A percentile compares a stretch with the other conserved stretches of the same genome.
These are phyloP conservation scores for Drosophila lutescens DNA, from an alignment of 2,888 invertebrate genomes.

Conservation along the genomic window DNA sequence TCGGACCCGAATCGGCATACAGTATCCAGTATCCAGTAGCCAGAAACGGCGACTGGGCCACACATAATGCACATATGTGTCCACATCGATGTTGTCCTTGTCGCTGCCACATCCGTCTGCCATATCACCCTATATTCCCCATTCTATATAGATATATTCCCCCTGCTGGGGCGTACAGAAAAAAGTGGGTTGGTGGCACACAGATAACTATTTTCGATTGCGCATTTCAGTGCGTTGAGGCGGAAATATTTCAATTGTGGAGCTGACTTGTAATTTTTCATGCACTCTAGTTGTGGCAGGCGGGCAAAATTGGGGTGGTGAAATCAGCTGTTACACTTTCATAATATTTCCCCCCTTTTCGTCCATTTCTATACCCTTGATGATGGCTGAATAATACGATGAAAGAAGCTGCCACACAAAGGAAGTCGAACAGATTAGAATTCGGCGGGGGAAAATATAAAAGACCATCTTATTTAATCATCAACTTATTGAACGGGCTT, in stretches of 20 bases:
- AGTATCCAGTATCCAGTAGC: constrained; percentile 29
- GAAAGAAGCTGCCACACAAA: constrained; percentile 2
- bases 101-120: constrained; percentile 42
- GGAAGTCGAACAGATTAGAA: constrained; percentile 5
- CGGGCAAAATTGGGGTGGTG: constrained; percentile 6
- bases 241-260: constrained; percentile 80
- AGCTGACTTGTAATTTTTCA: constrained; percentile 80
- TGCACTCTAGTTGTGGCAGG: constrained; percentile 55
- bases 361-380: constrained; percentile 7
- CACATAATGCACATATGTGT: constrained; percentile 61
- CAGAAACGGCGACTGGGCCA: constrained; percentile 5
- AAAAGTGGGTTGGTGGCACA: constrained; percentile 23
- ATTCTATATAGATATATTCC: background rate
- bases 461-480: too few species aligned
- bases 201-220: constrained; percentile 79
- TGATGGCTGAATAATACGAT: constrained; percentile 29
- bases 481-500: too few species aligned
- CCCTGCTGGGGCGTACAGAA: background rate
- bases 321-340: constrained; percentile 55
- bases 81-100: constrained; percentile 46
- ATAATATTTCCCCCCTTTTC: constrained; percentile 12
- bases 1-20: constrained; percentile 38
- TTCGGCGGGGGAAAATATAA: background rate
- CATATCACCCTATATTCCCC: background rate
- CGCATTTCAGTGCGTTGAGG: constrained; percentile 77